These are phyloP conservation scores for Drosophila maculinotata DNA, from an alignment of 2,888 invertebrate species.

Conservation along the genomic window DNA sequence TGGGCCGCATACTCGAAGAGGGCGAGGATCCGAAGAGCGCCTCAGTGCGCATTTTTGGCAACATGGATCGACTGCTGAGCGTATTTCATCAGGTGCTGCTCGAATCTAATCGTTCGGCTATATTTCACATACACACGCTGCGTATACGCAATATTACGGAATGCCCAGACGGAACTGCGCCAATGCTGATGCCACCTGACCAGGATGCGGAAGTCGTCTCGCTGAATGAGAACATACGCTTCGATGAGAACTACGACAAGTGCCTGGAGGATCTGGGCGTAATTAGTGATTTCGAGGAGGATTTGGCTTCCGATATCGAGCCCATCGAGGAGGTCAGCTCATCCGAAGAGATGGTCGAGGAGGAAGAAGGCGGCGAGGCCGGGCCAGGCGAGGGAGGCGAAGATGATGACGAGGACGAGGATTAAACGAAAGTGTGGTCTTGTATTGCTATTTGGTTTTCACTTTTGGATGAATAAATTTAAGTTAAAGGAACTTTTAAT, in stretches of 20 bases:
- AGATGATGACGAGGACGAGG: slow-evolving; percentile 53
- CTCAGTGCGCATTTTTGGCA: slow-evolving; percentile 81
- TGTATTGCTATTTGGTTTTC: background rate
- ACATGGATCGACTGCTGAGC: slow-evolving; percentile 75
- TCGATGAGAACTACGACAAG: slow-evolving; percentile 76
- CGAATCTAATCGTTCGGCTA: slow-evolving; percentile 77
- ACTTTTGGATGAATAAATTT: slow-evolving; percentile 18
- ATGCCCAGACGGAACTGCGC: slow-evolving; percentile 68
- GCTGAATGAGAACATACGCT: slow-evolving; percentile 77
- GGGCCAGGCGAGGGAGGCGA: slow-evolving; percentile 50
- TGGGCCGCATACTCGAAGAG: slow-evolving; percentile 66
- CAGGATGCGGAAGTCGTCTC: slow-evolving; percentile 68
- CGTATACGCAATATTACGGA: slow-evolving; percentile 67
- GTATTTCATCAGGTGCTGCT: slow-evolving; percentile 80
- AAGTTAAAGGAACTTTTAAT: background rate
- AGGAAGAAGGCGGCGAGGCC: slow-evolving; percentile 68
- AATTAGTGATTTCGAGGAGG: slow-evolving; percentile 80
- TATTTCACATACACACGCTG: slow-evolving; percentile 75
- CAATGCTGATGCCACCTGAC: slow-evolving; percentile 60
- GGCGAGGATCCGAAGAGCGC: slow-evolving; percentile 73
- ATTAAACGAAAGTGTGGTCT: slow-evolving; percentile 11
- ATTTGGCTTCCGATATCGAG: slow-evolving; percentile 71
- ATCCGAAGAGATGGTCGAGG: slow-evolving; percentile 72
- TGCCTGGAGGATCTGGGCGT: slow-evolving; percentile 69
- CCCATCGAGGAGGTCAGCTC: slow-evolving; percentile 70